phyloP scores from a whole-genome alignment of 1,140 invertebrate species.

The Euwallacea similis region DNA sequence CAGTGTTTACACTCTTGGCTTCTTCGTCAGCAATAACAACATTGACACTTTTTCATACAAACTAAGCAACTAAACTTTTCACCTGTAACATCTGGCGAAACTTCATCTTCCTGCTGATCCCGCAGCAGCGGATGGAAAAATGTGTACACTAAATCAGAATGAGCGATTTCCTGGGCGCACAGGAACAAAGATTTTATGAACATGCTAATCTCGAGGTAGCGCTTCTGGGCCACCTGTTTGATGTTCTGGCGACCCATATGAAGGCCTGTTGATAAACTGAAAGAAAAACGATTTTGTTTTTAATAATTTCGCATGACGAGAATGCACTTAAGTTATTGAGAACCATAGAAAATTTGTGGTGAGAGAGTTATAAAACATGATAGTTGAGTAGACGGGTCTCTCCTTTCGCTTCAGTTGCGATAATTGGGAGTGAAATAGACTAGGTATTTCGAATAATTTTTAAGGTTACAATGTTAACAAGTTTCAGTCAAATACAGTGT shows the following conservation, averaged over 20 bases:
- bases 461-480: too few species aligned
- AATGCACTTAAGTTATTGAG: too few species aligned
- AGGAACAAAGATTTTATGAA: conserved; percentile 86
- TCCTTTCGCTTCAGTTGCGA: background rate
- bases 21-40: too few species aligned
- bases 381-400: too few species aligned
- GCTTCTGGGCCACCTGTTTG: conserved; percentile 89
- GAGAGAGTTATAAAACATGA: too few species aligned
- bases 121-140: conserved; percentile 95
- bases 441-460: too few species aligned
- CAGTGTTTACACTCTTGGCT: too few species aligned
- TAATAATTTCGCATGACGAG: too few species aligned
- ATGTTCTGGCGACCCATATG: conserved; percentile 91
- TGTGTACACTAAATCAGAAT: conserved; percentile 95
- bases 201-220: conserved; percentile 81
- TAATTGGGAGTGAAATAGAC: too few species aligned
- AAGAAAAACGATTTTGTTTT: conserved; percentile 33
- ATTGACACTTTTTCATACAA: background rate
- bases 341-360: too few species aligned
- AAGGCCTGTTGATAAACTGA: conserved; percentile 73
- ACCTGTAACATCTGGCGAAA: conserved; percentile 67
- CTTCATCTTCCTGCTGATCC: conserved; percentile 79
- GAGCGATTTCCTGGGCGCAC: conserved; percentile 89
- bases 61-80: conserved; percentile 25
- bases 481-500: too few species aligned